phyloP scores from a whole-genome alignment of 2,113 vertebrate species.

The Syngnathus scovelli region DNA sequence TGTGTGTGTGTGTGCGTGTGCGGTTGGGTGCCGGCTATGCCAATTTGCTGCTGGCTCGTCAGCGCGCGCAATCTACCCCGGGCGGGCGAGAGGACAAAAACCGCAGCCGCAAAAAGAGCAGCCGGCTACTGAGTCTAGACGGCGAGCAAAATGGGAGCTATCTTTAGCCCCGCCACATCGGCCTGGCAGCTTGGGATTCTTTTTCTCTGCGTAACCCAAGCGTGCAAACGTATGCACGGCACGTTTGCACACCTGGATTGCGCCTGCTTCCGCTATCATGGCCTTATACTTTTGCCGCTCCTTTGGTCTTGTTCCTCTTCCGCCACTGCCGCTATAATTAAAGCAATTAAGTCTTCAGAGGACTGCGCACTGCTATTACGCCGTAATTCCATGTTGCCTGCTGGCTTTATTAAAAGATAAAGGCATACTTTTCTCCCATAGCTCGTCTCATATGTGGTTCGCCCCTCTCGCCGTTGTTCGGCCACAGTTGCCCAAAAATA shows the following conservation, averaged over 20 bases:
- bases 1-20: not conserved
- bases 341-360: constrained; percentile 76
- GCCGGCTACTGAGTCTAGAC: constrained; percentile 56
- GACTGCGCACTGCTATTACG: constrained; percentile 68
- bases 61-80: constrained; percentile 41
- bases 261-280: constrained; percentile 39
- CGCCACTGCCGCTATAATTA: constrained; percentile 69
- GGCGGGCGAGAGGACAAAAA: constrained; percentile 33
- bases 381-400: constrained; percentile 76
- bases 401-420: constrained; percentile 78
- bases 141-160: constrained; percentile 54
- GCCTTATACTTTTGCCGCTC: constrained; percentile 9
- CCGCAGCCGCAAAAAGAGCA: constrained; percentile 43
- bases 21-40: constrained; percentile 22
- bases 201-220: not conserved
- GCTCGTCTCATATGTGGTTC: constrained; percentile 71
- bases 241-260: constrained; percentile 25
- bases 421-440: constrained; percentile 70
- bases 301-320: constrained; percentile 18
- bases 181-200: constrained; percentile 41
- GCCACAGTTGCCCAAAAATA: constrained; percentile 53
- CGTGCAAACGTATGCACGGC: not conserved
- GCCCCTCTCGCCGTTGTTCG: constrained; percentile 16
- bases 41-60: constrained; percentile 38
- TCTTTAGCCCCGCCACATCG: constrained; percentile 59